Base-by-base conservation (phyloP, 2,888 invertebrate genomes). In the Lepidocyrtinus sp. region DNA sequence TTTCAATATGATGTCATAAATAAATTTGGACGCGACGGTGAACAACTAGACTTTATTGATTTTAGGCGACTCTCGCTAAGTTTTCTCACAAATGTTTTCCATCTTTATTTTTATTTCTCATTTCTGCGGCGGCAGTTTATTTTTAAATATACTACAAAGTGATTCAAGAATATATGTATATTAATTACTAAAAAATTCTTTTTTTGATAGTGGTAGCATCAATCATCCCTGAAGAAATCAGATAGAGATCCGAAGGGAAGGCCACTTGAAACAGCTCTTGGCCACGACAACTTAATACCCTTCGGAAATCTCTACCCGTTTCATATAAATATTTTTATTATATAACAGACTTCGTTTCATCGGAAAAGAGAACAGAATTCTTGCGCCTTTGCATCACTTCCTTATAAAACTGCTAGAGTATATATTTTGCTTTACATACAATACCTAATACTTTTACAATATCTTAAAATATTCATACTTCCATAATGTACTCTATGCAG, bases 271-370 rank as follows among this genome's bases (percentile, higher is more conserved):
- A 80, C 80, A 80, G 80, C 80, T 80, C 80, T 80, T 80, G 80
- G 80, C 80, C 80, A 80, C 74, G 75, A 80, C 80, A 80, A 80
- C 80, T 75, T 80, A 71, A 80, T 75, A 80, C 80, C 80, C 80
- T 80, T 80, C 80, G 80, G 74, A 80, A 80, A 80, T 80, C 80
- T 75, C 80, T 80, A 80, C 69, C 80, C 71, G 75, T 80, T 80
- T 80, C 80, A 80, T 80, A 80, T 80, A 80, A 75, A 75, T 80
- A 80, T 80, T 75, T 80, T 80, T 73, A 27, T 72, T 79, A 80
- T 80, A 80, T 80, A 80, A 80, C 80, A 80, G 80, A 80, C 80
- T 80, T 80, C 80, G 80, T 80, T 80, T 80, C 80, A 80, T 80
- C 80, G 26, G 63, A 45, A 55, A 65, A 63, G 63, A 72, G 74